Base-by-base conservation (phyloP, 2,797 vertebrate genomes). In the Halcyon badia region DNA sequence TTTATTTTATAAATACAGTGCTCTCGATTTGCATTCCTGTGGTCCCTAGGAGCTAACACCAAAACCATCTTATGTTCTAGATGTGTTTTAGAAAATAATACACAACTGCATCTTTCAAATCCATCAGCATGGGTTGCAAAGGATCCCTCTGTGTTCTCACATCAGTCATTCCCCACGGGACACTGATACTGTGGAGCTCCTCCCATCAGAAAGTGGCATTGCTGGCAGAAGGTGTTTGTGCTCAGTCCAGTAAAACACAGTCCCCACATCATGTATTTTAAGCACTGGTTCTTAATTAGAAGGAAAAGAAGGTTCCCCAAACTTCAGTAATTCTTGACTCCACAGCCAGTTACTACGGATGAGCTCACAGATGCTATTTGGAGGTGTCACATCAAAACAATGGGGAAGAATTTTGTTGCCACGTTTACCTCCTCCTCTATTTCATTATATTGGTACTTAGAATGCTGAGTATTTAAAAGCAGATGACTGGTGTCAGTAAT, bases 1-100 rank as follows among this genome's bases (percentile, higher is more conserved):
- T 97, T 95, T 96, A 93, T 96, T 97, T 95, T 89, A 94, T 93
- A 95, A 76, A 95, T 42, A 85, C 88, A 93, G 73, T 5, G 2
- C 30, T 54, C 96, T 89, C 95, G 84, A 84, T 93, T 81, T 95
- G 66, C 70, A 97, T 87, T 94, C 70, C 82, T 83, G 39, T 60
- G 37, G 71, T 79, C 93, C 85, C 85, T 64, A 84, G 84, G 68
- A 96, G 84, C 83, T 72, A 96, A 83, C 68, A 90, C 57, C 76
- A 89, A 97, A 93, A 85, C 60, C 69, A 87, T 76, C 86, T 73
- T 42, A 76, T n/a, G 91, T 33, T 82, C 70, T 44, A 90, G 94
- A 78, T 79, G 35, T 35, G 64, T 66, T 97, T 97, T 77, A 95
- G 86, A 96, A 94, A 95, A 62, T 60, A 83, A 84, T 80, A 72